Evolutionary conservation across 2,113 vertebrate genomes (phyloP), one percentile per base, ranked within the genome.

Genomic region (Tragulus kanchil): DNA sequence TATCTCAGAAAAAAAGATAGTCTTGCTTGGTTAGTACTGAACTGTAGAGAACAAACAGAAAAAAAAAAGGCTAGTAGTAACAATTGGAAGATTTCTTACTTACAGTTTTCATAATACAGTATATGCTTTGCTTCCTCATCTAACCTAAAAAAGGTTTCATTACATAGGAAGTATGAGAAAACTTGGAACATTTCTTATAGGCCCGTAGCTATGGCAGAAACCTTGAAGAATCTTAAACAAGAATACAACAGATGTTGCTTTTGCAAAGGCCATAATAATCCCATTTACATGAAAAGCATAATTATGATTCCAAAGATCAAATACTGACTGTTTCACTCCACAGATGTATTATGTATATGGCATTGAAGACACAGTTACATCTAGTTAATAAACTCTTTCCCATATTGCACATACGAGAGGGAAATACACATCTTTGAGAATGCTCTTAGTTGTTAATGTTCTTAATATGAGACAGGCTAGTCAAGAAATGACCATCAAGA

Each of bases 321-420:
- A 89, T 95, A 86, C 31, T 42, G 48, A 65, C 89, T 93, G 15
- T 82, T 88, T 90, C 87, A 89, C 36, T 78, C 90, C 50, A 95
- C 4, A 59, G 83, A 89, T 50, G 16, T 59, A 81, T 65, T 95
- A 73, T 73, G 73, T n/a, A 69, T 81, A 11, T 77, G 15, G 13
- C 26, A 77, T 42, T 82, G 28, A 93, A 96, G 52, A 58, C 23
- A 50, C 14, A 69, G 78, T 92, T 92, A 2, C 5, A 50, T 92
- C 4, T 56, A 65, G 14, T 83, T 96, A 86, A 6, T 82, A 77
- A 77, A 89, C 69, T 54, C 0, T 78, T 61, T 92, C 48, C 12
- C 21, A 62, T 26, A 52, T 58, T 28, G 3, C 23, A 92, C 64
- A 77, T 62, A 86, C 65, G n/a, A 48, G 17, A 95, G 90, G 6